Conservation (phyloP, 2,113 vertebrate species). For the Capreolus pygargus region DNA sequence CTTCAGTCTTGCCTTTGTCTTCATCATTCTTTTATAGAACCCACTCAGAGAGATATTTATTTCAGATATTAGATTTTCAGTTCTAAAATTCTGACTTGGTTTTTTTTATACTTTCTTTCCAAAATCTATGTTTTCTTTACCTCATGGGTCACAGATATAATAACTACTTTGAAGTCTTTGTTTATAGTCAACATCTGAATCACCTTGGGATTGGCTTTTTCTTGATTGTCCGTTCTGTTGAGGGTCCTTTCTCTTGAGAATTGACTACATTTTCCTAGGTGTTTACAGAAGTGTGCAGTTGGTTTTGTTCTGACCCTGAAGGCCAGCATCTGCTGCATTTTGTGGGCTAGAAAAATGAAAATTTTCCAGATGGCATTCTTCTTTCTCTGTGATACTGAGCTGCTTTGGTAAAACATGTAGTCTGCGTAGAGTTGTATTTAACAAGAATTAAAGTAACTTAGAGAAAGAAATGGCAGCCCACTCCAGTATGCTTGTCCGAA, state of each 20-base stretch:
- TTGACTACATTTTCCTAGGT: not conserved
- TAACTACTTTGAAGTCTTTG: not conserved
- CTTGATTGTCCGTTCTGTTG: not conserved
- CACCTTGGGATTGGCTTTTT: not conserved
- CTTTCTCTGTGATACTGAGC: slow-evolving; percentile 77
- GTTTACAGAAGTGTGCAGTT: slow-evolving; percentile 80
- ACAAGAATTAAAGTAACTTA: slow-evolving; percentile 70
- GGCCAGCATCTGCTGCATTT: slow-evolving; percentile 51
- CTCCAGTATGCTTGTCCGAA: not conserved
- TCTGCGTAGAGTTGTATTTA: slow-evolving; percentile 85
- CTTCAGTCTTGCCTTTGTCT: not conserved
- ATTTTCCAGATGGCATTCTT: slow-evolving; percentile 69
- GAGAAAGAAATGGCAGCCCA: not conserved
- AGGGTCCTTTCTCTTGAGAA: not conserved
- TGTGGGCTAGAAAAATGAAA: slow-evolving; percentile 71
- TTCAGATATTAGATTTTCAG: not conserved
- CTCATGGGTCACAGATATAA: not conserved
- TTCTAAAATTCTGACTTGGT: not conserved
- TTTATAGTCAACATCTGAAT: not conserved
- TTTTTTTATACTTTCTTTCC: not conserved
- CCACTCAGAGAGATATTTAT: not conserved
- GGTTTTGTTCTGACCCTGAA: slow-evolving; percentile 68
- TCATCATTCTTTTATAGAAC: not conserved
- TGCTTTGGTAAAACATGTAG: slow-evolving; percentile 80
- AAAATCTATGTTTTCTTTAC: not conserved